Evolutionary conservation across 2,113 vertebrate genomes (phyloP), one percentile per base, ranked within the genome.

Genomic region (Acanthochromis polyacanthus): DNA sequence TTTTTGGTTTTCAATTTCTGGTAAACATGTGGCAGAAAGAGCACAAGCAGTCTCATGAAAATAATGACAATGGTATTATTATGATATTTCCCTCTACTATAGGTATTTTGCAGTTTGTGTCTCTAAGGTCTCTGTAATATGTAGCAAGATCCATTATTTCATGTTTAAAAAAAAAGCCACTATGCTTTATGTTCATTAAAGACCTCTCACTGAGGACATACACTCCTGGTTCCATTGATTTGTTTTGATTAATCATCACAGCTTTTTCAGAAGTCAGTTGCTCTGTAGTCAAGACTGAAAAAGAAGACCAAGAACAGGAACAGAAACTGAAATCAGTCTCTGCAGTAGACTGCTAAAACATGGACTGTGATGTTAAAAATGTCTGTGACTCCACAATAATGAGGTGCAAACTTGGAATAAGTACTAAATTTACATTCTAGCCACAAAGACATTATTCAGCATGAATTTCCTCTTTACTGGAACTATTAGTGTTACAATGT

Each of bases 241-340:
- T 40, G 16, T 72, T 57, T 5, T 30, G 30, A 30, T 12, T 61
- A 23, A 32, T 23, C 52, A 50, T 28, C 12, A 48, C 16, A 16
- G 20, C 50, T 22, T 16, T 68, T 20, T 45, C 5, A 48, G 32
- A 50, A n/a, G 14, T 5, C 28, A 14, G 19, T 25, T 52, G 60
- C 22, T 9, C n/a, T 9, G n/a, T 25, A 19, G 20, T 40, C n/a
- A 9, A 60, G 25, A 63, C 16, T 38, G 43, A 65, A 55, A 63
- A 62, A 56, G n/a, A 50, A 57, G 36, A 45, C 57, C 5, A 16
- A 17, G 17, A 19, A 19, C 19, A 72, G 58, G 63, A 89, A 76
- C 53, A 46, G 63, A 81, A 81, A 84, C 45, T 71, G 62, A 79
- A 82, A 84, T 51, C 4, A 59, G 51, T 1, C 30, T 1, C 2